Conservation (phyloP, 2,888 invertebrate genomes). For the Osmoderma eremita region DNA sequence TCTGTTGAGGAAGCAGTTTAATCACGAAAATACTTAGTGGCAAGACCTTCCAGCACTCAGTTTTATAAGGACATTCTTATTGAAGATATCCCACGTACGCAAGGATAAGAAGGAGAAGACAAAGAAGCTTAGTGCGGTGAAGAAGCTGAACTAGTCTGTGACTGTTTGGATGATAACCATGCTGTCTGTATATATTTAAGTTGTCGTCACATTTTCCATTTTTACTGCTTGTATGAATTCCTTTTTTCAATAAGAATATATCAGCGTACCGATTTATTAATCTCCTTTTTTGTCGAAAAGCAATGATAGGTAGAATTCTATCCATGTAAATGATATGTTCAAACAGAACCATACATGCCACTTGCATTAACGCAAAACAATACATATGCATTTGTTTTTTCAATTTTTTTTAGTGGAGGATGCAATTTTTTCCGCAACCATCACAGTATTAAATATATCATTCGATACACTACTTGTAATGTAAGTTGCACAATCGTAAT, state of each 20-base stretch:
- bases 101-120: not conserved
- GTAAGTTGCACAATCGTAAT: not conserved
- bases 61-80: conserved; percentile 35
- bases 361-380: conserved; percentile 9
- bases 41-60: conserved; percentile 28
- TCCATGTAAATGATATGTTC: not conserved
- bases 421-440: too few species aligned
- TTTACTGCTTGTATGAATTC: not conserved
- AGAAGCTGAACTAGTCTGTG: conserved; percentile 19
- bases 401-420: not conserved
- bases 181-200: conserved; percentile 16
- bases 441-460: too few species aligned
- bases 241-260: not conserved
- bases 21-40: conserved; percentile 28
- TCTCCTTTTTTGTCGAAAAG: too few species aligned
- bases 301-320: not conserved
- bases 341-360: too few species aligned
- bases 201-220: not conserved
- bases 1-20: conserved; percentile 34
- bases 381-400: conserved; percentile 14
- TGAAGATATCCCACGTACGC: conserved; percentile 11
- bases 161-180: conserved; percentile 13
- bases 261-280: not conserved
- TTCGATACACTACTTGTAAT: not conserved
- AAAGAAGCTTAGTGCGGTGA: not conserved